phyloP scores from a whole-genome alignment of 2,113 vertebrate genomes.

The Ptyas mucosa region DNA sequence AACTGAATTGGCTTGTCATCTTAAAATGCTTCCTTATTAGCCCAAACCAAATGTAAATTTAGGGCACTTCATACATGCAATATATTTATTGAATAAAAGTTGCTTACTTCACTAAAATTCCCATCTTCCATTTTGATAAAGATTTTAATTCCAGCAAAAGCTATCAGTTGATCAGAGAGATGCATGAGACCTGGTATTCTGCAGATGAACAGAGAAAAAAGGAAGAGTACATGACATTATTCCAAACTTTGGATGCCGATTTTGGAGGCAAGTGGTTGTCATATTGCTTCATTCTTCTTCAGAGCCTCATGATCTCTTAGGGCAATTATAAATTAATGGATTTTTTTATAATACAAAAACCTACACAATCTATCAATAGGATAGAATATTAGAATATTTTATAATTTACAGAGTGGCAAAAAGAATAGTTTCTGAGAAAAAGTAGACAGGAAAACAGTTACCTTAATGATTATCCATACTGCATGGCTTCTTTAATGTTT shows the following conservation, averaged over 20 bases:
- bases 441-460: not conserved
- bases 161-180: not conserved
- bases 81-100: not conserved
- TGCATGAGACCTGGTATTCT: not conserved
- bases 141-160: not conserved
- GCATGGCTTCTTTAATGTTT: not conserved
- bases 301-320: not conserved
- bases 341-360: not conserved
- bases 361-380: not conserved
- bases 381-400: not conserved
- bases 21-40: not conserved
- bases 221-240: not conserved
- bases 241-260: not conserved
- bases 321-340: not conserved
- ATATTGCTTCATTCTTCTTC: not conserved
- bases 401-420: not conserved
- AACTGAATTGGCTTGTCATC: not conserved
- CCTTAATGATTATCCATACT: not conserved
- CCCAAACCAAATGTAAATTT: not conserved
- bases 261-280: slow-evolving; percentile 4
- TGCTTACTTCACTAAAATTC: not conserved
- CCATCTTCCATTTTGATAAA: not conserved
- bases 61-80: not conserved
- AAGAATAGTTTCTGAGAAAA: not conserved
- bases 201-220: not conserved